Evolutionary conservation across 2,888 invertebrate genomes (phyloP), one percentile per base, ranked within the genome.

Genomic region (Pachydiplax longipennis): DNA sequence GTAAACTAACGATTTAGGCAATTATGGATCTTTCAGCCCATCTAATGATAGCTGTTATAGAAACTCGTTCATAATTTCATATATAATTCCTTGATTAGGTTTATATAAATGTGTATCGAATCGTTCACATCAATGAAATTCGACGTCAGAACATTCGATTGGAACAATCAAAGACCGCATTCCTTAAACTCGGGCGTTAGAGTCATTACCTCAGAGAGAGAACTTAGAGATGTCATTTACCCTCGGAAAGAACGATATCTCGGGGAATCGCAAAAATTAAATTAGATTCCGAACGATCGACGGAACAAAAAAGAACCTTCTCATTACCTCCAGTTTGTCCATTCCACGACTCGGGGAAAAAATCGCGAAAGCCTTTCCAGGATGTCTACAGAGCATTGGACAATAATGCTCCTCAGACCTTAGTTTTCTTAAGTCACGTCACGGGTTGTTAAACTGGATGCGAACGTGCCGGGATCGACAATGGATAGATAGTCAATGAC

Each of bases 391-490:
- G 31, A 73, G 73, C 73, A 73, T 73, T 73, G 25, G 73, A 31
- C 25, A 73, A 37, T 44, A 44, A 37, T 58, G 31, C 53, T 18
- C 53, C 83, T 18, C 58, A 31, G 53, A 83, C 58, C 58, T 2
- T 35, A 53, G 83, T 83, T 83, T 83, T 58, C 83, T 83, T 58
- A 65, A 87, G 87, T 87, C 87, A 87, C 87, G 48, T 87, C 87
- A 87, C 61, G 87, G 87, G 58, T 65, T 61, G 87, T 87, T 87
- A 87, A 87, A 58, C 87, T 37, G 61, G 87, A 87, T 31, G 61
- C 37, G 87, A 87, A 61, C 87, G 87, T 87, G 87, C 87, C 87
- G 61, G 87, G 87, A 87, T 87, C 87, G 87, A 87, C 87, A 87
- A 87, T 37, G 87, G 83, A 35, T 35, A 18, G 58, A 58, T 61